Percentiles rank a stretch among this genome's conserved stretches.
Evolutionary conservation across 2,888 invertebrate genomes (phyloP).

Genomic region (Ischnus inquisitorius): DNA sequence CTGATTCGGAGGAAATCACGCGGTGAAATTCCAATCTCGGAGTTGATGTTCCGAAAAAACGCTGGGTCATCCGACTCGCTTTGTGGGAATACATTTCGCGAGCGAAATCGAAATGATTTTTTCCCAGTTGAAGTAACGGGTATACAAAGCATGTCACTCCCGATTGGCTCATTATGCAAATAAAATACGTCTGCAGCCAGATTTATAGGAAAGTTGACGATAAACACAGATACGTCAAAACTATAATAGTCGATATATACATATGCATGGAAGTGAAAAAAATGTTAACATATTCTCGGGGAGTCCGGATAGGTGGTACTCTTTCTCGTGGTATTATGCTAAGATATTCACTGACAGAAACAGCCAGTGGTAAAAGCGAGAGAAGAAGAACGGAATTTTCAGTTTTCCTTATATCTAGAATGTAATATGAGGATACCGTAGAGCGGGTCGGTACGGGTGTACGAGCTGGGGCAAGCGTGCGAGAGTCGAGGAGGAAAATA

Average conservation of each 20-base stretch:
- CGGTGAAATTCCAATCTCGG: too few species aligned
- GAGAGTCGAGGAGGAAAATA: constrained; percentile 77
- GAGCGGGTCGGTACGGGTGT: constrained; percentile 37
- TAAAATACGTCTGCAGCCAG: background rate
- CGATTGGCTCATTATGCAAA: background rate
- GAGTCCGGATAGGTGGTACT: constrained; percentile 25
- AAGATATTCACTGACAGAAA: constrained; percentile 84
- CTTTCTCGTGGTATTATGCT: constrained; percentile 78
- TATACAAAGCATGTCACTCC: too few species aligned
- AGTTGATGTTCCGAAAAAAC: too few species aligned
- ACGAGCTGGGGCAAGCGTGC: constrained; percentile 34
- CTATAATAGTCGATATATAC: constrained; percentile 53
- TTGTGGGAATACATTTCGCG: too few species aligned
- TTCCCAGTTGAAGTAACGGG: too few species aligned
- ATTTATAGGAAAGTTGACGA: constrained; percentile 50
- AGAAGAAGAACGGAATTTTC: constrained; percentile 78
- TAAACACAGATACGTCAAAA: constrained; percentile 72
- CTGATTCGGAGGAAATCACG: too few species aligned
- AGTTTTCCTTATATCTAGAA: constrained; percentile 79
- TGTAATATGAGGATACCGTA: constrained; percentile 81
- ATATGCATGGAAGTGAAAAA: background rate
- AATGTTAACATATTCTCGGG: constrained; percentile 24
- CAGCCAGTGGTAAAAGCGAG: constrained; percentile 66
- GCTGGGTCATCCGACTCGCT: too few species aligned
- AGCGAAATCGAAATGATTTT: too few species aligned